Evolutionary conservation across 2,113 vertebrate genomes (phyloP), one percentile per base, ranked within the genome.

Genomic region (Poicephalus gulielmi): DNA sequence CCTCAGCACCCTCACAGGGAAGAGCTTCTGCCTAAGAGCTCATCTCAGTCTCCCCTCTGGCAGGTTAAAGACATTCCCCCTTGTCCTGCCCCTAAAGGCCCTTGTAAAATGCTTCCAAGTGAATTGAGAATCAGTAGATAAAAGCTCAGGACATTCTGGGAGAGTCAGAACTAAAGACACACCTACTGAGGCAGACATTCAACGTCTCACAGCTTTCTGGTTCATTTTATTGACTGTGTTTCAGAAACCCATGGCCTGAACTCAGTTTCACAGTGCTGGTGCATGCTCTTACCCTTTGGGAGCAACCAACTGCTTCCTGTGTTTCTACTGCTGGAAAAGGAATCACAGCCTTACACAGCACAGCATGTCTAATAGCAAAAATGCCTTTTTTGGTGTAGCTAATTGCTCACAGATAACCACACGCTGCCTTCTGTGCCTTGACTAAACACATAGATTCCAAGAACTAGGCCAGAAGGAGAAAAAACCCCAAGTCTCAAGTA

Each of bases 101-200:
- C 8, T 0, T 8, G 64, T 7, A 43, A 59, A 90, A 30, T 2
- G 19, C 15, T 76, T 52, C 81, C 47, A 57, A 57, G 33, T 1
- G 2, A 64, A 23, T 0, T 11, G 6, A 60, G 44, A 57, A 50
- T 57, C 19, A 12, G 17, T 19, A 67, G 24, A 2, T 6, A 15
- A 68, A 76, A 18, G 0, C 0, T 6, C 3, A 41, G 55, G 43
- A 19, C 10, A 14, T 28, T 2, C 11, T n/a, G 43, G 23, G 35
- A 14, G 44, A 60, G 52, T 16, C 4, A 22, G n/a, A 88, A 50
- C 27, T 33, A 59, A 39, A 23, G 16, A 3, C 4, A 16, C 8
- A 1, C 23, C 17, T 27, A 2, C 25, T 27, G 62, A 44, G 25
- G 10, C 0, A 14, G 52, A 20, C 44, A 83, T 62, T 44, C 35